These are phyloP conservation scores for Heterodera filipjevi DNA, from an alignment of 2,888 invertebrate genomes.

Conservation along the genomic window DNA sequence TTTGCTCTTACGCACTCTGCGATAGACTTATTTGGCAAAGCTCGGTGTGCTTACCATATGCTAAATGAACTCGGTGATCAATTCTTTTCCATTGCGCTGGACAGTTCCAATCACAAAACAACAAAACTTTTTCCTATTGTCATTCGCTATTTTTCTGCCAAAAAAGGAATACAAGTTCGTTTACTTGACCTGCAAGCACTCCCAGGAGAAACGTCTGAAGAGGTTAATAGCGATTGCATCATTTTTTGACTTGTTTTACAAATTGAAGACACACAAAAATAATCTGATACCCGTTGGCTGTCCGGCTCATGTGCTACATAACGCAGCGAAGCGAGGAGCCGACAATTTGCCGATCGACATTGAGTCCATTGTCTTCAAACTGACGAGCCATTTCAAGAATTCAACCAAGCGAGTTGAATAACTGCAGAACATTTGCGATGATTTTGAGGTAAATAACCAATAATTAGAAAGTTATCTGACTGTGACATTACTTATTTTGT, in stretches of 20 bases:
- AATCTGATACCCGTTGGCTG: slow-evolving; percentile 18
- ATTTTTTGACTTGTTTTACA: slow-evolving; percentile 11
- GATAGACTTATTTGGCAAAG: too few relatives aligned
- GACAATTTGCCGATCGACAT: slow-evolving; percentile 19
- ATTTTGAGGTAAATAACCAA: neutral
- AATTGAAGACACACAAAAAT: neutral
- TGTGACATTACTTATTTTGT: neutral
- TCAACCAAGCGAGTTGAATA: slow-evolving; percentile 7
- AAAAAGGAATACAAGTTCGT: slow-evolving; percentile 9
- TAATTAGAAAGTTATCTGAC: neutral
- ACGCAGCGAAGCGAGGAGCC: slow-evolving; percentile 5
- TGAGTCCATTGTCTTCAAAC: slow-evolving; percentile 19
- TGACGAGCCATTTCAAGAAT: slow-evolving; percentile 9
- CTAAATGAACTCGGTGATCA: neutral
- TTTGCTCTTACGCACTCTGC: too few relatives aligned
- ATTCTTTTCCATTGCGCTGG: slow-evolving; percentile 14
- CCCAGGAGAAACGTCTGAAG: slow-evolving; percentile 8
- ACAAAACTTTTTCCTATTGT: slow-evolving; percentile 5
- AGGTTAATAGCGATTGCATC: neutral
- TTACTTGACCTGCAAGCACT: slow-evolving; percentile 17
- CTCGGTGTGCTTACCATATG: too few relatives aligned
- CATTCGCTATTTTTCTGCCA: neutral
- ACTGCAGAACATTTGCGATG: slow-evolving; percentile 6
- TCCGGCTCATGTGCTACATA: slow-evolving; percentile 17
- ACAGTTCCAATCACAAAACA: slow-evolving; percentile 14